Percentiles rank a stretch among this genome's conserved stretches.
Conservation (phyloP, 1,140 invertebrate genomes). For the Lamellibrachia luymesi region DNA sequence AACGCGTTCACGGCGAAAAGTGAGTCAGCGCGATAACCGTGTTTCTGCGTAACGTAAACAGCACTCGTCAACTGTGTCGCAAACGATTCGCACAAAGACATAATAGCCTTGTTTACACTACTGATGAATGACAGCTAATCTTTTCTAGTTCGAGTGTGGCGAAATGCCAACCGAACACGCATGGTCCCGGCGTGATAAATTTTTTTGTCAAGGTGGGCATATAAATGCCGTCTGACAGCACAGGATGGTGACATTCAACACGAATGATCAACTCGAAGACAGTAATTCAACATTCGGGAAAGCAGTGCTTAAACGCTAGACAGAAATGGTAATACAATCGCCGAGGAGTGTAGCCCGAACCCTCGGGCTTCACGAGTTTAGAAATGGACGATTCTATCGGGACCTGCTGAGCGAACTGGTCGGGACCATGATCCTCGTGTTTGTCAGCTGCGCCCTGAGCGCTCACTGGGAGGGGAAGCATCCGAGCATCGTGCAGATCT, state of each 20-base stretch:
- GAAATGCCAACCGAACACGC: neutral
- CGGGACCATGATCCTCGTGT: constrained; percentile 14
- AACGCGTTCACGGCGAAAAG: neutral
- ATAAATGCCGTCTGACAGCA: neutral
- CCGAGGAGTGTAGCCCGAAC: neutral
- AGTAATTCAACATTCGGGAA: neutral
- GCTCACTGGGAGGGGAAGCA: neutral
- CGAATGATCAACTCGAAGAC: neutral
- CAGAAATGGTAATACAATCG: neutral
- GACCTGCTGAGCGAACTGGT: constrained; percentile 12
- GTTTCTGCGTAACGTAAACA: neutral
- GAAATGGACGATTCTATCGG: constrained; percentile 10
- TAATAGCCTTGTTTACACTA: neutral
- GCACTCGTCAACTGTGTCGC: neutral
- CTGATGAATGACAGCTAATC: neutral
- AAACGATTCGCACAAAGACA: neutral
- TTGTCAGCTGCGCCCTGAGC: neutral
- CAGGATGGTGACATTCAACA: neutral
- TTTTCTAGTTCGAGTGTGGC: neutral
- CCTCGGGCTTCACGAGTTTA: neutral
- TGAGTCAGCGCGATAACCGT: neutral
- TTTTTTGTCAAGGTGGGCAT: neutral
- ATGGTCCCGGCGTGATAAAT: too few relatives aligned
- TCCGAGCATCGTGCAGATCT: constrained; percentile 69
- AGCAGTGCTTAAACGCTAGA: neutral